Conservation (phyloP, 1,140 invertebrate species). For the Drosophila grimshawi region DNA sequence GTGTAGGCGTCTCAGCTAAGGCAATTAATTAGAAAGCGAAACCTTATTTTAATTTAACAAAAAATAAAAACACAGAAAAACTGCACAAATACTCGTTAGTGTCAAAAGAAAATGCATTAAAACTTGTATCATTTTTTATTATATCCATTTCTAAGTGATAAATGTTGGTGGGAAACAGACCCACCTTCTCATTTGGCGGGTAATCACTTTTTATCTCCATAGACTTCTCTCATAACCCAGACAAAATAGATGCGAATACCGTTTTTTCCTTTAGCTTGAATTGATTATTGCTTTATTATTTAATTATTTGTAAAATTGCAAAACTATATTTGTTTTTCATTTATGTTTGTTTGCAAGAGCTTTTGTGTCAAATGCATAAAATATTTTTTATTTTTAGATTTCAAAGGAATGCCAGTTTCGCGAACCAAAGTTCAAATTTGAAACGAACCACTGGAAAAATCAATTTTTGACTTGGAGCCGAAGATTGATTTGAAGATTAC, state of each 20-base stretch:
- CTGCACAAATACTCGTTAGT: constrained; percentile 14
- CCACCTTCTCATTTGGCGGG: background rate
- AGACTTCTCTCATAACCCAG: background rate
- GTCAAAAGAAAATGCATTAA: no score
- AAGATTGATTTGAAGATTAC: background rate
- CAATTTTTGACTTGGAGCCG: background rate
- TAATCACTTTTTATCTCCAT: background rate
- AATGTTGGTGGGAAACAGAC: constrained; percentile 35
- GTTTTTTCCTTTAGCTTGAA: no score
- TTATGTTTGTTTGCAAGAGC: background rate
- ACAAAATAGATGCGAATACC: no score
- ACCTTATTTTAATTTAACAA: constrained; percentile 57
- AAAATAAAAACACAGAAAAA: constrained; percentile 22
- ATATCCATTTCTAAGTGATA: constrained; percentile 21
- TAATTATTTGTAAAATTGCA: background rate
- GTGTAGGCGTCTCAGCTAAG: constrained; percentile 64
- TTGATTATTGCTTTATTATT: background rate
- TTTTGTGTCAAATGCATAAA: background rate
- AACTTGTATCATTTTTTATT: constrained; percentile 21
- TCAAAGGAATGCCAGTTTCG: no score
- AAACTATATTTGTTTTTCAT: background rate
- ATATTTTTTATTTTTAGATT: background rate
- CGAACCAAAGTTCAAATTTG: no score
- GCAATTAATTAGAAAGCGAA: constrained; percentile 83
- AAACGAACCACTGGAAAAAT: background rate